Evolutionary conservation across 2,888 invertebrate species (phyloP), one percentile per base, ranked within the genome.

Genomic region (Thelaira solivaga): DNA sequence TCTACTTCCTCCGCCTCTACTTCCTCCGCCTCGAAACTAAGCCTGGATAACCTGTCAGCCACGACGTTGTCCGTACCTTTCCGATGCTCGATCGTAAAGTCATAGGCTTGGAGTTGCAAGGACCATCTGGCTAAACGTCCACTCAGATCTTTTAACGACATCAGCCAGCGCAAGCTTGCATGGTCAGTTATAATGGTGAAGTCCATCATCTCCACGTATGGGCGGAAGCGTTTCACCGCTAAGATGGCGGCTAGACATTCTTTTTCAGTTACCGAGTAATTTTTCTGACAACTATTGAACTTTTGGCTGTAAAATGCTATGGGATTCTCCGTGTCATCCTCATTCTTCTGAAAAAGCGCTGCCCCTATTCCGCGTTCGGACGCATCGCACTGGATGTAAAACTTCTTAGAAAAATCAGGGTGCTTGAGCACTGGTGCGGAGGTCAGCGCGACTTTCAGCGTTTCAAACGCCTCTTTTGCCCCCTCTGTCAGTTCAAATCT

Each of bases 91-190:
- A 67, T 67, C n/a, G n/a, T n/a, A n/a, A n/a, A n/a, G 0, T 18
- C 2, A 13, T 45, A 65, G 8, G 41, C 43, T 26, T 82, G 10
- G 5, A 34, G 4, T 10, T 43, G 57, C 0, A 68, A 26, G 10
- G 68, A 57, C 57, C 68, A 68, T 1, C 68, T 16, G 1, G 57
- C 68, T 39, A 67, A 22, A 20, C 76, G 24, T 8, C 41, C 13
- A 4, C 10, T 20, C 4, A 43, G 2, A 20, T 43, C 41, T 20
- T 43, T 43, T 2, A 43, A 10, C 2, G 7, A 7, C 41, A 43
- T 43, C 2, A 43, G 20, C 18, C 20, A 43, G 4, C 11, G 18
- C 1, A 20, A 11, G 8, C 41, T 43, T 2, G 55, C 69, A 41
- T 36, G 16, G 11, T 43, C 18, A 10, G 18, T 41, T 1, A 41